A percentile compares a stretch with the other conserved stretches of the same genome.
Evolutionary conservation across 2,888 invertebrate genomes (phyloP).

Genomic region (Orchestes rusci): DNA sequence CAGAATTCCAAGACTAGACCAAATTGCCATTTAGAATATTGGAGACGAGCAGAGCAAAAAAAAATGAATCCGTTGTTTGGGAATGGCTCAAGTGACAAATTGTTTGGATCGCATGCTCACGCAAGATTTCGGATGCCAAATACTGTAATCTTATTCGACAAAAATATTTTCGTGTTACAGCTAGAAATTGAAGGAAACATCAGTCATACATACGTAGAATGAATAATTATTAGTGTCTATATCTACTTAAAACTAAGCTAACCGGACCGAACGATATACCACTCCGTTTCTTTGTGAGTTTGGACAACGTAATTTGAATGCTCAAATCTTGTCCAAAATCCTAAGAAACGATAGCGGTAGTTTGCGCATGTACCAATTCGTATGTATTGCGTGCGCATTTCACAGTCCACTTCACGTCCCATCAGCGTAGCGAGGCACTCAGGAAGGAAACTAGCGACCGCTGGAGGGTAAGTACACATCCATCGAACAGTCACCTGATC

Average conservation of each 20-base stretch:
- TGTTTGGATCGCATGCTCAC: too few species aligned
- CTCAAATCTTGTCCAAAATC: too few species aligned
- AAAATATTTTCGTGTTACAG: too few species aligned
- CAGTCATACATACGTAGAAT: conserved; percentile 37
- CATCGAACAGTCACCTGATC: conserved; percentile 46
- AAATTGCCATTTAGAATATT: too few species aligned
- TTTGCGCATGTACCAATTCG: too few species aligned
- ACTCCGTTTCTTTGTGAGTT: not conserved
- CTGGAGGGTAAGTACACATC: conserved; percentile 43
- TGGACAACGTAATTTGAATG: not conserved
- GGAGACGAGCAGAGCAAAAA: too few species aligned
- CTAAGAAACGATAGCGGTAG: too few species aligned
- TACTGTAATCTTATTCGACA: too few species aligned
- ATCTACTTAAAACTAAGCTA: conserved; percentile 41
- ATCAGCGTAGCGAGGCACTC: conserved; percentile 46
- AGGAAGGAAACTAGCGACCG: conserved; percentile 44
- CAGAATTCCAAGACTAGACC: too few species aligned
- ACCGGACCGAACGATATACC: conserved; percentile 36
- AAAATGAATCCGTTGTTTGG: too few species aligned
- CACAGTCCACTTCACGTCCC: conserved; percentile 43
- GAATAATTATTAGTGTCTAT: conserved; percentile 33
- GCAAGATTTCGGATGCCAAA: too few species aligned
- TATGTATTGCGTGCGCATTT: conserved; percentile 31
- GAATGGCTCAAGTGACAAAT: too few species aligned
- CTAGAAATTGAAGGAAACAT: conserved; percentile 25